Evolutionary conservation across 2,888 invertebrate genomes (phyloP).

Genomic region (Himalopsyche kuldschensis): DNA sequence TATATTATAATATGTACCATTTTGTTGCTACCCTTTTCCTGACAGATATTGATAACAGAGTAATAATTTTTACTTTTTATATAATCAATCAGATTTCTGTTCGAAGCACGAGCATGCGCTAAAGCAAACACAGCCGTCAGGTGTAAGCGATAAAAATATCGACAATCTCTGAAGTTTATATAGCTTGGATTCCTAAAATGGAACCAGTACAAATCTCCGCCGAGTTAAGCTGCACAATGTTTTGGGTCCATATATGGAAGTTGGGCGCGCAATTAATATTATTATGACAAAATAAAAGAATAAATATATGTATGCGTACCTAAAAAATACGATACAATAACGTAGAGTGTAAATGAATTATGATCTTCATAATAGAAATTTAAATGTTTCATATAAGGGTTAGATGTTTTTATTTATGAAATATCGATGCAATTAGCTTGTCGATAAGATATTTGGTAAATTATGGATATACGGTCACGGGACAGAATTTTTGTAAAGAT

Average conservation of each 20-base stretch:
- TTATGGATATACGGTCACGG: no score
- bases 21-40: no score
- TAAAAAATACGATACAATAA: not conserved
- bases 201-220: not conserved
- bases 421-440: no score
- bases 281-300: not conserved
- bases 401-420: no score
- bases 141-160: not conserved
- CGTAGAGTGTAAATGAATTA: not conserved
- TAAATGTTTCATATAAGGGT: no score
- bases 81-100: not conserved
- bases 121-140: not conserved
- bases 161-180: not conserved
- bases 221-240: not conserved
- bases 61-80: no score
- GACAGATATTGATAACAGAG: no score
- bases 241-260: not conserved
- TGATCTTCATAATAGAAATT: not conserved
- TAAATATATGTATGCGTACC: not conserved
- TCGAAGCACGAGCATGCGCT: not conserved
- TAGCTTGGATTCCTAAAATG: not conserved
- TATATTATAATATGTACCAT: no score
- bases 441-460: no score
- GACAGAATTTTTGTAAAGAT: no score
- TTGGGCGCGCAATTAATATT: not conserved